Conservation (phyloP, 2,888 invertebrate species). For the Rhynchonema sp. region DNA sequence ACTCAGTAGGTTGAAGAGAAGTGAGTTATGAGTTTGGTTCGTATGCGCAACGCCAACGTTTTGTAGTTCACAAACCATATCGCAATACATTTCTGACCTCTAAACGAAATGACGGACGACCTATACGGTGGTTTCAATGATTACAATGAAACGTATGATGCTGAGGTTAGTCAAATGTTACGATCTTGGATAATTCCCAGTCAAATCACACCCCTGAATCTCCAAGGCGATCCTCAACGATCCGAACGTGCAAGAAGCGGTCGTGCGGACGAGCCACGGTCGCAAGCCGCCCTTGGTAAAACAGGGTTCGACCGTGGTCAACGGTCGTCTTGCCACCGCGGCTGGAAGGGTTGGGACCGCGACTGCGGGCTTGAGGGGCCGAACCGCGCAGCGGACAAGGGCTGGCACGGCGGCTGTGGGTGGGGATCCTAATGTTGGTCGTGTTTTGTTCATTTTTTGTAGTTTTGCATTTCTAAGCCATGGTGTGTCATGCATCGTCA, state of each 20-base stretch:
- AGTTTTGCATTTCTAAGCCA: not conserved
- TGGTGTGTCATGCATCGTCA: not conserved
- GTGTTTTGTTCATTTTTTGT: not conserved
- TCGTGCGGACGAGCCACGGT: constrained; percentile 49
- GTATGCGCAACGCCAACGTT: no score
- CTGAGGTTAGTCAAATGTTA: constrained; percentile 13
- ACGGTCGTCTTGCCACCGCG: constrained; percentile 10
- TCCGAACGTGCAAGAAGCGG: constrained; percentile 51
- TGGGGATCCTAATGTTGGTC: no score
- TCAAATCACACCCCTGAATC: not conserved
- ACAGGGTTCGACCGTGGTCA: constrained; percentile 17
- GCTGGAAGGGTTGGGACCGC: constrained; percentile 4
- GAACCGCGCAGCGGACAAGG: no score
- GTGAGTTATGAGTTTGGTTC: no score
- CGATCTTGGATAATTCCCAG: no score
- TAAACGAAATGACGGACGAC: constrained; percentile 12
- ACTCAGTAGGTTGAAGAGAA: no score
- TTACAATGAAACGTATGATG: constrained; percentile 21
- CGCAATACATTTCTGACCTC: no score
- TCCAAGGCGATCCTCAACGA: constrained; percentile 48
- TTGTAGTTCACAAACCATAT: no score
- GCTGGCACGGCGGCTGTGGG: constrained; percentile 16
- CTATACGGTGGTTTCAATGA: constrained; percentile 25
- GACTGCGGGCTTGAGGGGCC: constrained; percentile 3
- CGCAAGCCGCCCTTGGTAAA: constrained; percentile 37